These are phyloP conservation scores for Disparrhopalites patrizii DNA, from an alignment of 2,888 invertebrate species.

Conservation along the genomic window DNA sequence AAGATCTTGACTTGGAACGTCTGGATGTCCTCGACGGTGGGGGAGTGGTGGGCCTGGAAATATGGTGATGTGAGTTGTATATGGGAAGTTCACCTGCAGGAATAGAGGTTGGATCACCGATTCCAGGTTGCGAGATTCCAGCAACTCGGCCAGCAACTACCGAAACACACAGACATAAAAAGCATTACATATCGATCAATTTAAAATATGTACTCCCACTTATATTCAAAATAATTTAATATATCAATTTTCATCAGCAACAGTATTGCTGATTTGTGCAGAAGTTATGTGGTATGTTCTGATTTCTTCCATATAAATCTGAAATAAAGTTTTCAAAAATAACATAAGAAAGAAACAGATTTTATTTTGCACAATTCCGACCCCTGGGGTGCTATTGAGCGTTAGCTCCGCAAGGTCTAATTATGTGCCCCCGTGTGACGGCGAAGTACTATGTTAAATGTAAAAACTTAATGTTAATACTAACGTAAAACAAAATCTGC, in stretches of 20 bases:
- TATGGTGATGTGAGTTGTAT: not conserved
- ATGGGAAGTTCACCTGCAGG: not conserved
- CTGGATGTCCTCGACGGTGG: not conserved
- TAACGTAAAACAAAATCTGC: too few species aligned
- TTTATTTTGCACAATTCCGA: constrained; percentile 7
- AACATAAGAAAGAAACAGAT: not conserved
- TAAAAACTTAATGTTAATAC: too few species aligned
- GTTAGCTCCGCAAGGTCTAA: constrained; percentile 15
- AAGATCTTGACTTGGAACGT: not conserved
- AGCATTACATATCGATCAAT: too few species aligned
- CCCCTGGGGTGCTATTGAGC: constrained; percentile 1
- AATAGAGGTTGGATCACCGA: not conserved
- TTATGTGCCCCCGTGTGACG: constrained; percentile 2
- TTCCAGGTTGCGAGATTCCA: too few species aligned
- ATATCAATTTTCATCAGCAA: too few species aligned
- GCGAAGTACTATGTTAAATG: not conserved
- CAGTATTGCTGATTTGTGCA: too few species aligned
- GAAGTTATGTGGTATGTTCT: not conserved
- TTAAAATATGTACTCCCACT: too few species aligned
- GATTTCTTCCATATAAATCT: not conserved
- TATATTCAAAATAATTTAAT: too few species aligned
- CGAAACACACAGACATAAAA: too few species aligned
- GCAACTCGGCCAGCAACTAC: too few species aligned
- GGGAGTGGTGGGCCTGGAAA: not conserved
- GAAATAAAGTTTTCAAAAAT: too few species aligned